Conservation (phyloP, 64 coral and sea anemone genomes). For the Dendrophyllia cribrosa region DNA sequence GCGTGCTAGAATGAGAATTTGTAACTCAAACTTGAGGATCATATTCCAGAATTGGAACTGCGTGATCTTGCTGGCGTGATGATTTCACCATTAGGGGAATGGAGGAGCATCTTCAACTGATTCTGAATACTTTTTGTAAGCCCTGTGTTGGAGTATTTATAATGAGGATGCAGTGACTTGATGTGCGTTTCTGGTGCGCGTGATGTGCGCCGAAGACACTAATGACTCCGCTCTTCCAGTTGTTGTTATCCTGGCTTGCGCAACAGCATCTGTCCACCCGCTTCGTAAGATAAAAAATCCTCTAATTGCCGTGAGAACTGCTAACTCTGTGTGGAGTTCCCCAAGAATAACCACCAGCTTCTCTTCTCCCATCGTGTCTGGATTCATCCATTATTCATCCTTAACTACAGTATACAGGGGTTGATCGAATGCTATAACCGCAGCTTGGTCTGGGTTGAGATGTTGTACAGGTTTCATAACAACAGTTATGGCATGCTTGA, state of each 20-base stretch:
- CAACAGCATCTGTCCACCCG: slow-evolving; percentile 62
- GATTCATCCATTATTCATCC: slow-evolving; percentile 37
- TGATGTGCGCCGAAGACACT: slow-evolving; percentile 44
- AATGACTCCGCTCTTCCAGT: slow-evolving; percentile 48
- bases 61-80: not conserved
- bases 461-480: slow-evolving; percentile 21
- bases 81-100: not conserved
- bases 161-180: slow-evolving; percentile 48
- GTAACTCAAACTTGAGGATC: slow-evolving; percentile 11
- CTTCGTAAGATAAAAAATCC: slow-evolving; percentile 48
- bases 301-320: not conserved
- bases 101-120: not conserved
- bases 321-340: slow-evolving; percentile 68
- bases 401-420: slow-evolving; percentile 45
- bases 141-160: slow-evolving; percentile 35
- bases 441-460: slow-evolving; percentile 16
- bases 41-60: slow-evolving; percentile 7
- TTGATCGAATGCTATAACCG: slow-evolving; percentile 45
- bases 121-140: slow-evolving; percentile 26
- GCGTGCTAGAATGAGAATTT: not conserved
- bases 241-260: slow-evolving; percentile 46
- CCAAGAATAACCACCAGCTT: slow-evolving; percentile 70
- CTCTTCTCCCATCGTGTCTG: slow-evolving; percentile 22
- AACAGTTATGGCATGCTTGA: slow-evolving; percentile 13
- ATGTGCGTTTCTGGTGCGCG: slow-evolving; percentile 20